Evolutionary conservation across 2,888 invertebrate species (phyloP).

Genomic region (Peribatodes rhomboidaria): DNA sequence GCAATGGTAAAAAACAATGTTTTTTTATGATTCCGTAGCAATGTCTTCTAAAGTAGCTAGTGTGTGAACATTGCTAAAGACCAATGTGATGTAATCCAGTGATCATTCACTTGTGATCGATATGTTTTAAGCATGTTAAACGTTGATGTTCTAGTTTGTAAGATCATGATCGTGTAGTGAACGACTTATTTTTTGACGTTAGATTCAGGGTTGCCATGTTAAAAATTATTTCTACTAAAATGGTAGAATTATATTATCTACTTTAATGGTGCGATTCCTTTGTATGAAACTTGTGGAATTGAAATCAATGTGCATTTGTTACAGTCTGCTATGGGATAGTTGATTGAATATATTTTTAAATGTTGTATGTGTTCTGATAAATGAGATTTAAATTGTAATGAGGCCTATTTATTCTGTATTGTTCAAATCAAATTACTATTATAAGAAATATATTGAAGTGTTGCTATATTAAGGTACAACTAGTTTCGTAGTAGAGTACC

Average conservation of each 20-base stretch:
- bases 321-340: conserved; percentile 54
- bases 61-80: conserved; percentile 23
- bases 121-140: conserved; percentile 49
- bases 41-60: neutral
- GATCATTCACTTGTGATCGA: conserved; percentile 69
- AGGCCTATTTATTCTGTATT: conserved; percentile 66
- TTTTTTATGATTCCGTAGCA: neutral
- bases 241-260: conserved; percentile 9
- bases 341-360: conserved; percentile 64
- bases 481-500: conserved; percentile 22
- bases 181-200: conserved; percentile 60
- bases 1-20: neutral
- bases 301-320: conserved; percentile 76
- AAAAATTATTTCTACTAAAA: conserved; percentile 54
- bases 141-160: conserved; percentile 51
- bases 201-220: conserved; percentile 74
- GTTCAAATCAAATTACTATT: conserved; percentile 49
- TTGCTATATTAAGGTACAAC: conserved; percentile 24
- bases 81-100: conserved; percentile 58
- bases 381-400: conserved; percentile 40
- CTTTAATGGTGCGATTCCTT: conserved; percentile 51
- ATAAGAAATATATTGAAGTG: conserved; percentile 30
- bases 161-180: conserved; percentile 41
- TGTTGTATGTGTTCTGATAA: conserved; percentile 49
- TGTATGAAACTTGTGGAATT: conserved; percentile 64